A percentile compares a stretch with the other conserved stretches of the same genome.
phyloP scores from a whole-genome alignment of 2,113 vertebrate genomes.

The Elaphurus davidianus region DNA sequence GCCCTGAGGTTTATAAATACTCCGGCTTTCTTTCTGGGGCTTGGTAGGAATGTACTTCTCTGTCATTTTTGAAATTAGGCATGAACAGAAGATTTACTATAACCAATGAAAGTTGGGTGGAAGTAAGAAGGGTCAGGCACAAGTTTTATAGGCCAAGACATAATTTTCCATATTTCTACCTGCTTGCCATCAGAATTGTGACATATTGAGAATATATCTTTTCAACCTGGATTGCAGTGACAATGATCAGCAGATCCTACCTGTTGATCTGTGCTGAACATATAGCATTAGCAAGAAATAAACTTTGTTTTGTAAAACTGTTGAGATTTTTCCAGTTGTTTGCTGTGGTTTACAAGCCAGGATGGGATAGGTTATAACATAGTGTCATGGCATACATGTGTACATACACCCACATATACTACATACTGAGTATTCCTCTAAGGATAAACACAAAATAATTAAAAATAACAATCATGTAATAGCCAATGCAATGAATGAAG shows the following conservation, averaged over 20 bases:
- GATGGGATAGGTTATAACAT: background rate
- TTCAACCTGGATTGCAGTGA: background rate
- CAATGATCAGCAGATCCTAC: background rate
- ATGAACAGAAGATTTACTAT: background rate
- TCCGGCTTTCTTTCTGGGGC: background rate
- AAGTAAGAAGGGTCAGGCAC: background rate
- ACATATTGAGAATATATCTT: background rate
- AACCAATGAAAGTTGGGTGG: background rate
- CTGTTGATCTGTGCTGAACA: background rate
- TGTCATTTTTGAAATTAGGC: background rate
- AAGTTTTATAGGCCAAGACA: background rate
- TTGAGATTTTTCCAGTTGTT: background rate
- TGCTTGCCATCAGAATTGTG: background rate
- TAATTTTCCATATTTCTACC: background rate
- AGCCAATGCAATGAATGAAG: background rate
- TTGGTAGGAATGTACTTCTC: background rate
- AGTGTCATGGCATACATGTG: background rate
- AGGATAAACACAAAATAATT: background rate
- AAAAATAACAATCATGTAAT: background rate
- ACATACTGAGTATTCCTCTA: background rate
- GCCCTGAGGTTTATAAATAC: background rate
- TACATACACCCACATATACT: background rate
- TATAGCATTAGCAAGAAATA: background rate
- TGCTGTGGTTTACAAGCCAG: background rate
- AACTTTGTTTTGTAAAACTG: background rate